Conservation (phyloP, 2,113 vertebrate genomes). For the Malurus alboscapulatus region DNA sequence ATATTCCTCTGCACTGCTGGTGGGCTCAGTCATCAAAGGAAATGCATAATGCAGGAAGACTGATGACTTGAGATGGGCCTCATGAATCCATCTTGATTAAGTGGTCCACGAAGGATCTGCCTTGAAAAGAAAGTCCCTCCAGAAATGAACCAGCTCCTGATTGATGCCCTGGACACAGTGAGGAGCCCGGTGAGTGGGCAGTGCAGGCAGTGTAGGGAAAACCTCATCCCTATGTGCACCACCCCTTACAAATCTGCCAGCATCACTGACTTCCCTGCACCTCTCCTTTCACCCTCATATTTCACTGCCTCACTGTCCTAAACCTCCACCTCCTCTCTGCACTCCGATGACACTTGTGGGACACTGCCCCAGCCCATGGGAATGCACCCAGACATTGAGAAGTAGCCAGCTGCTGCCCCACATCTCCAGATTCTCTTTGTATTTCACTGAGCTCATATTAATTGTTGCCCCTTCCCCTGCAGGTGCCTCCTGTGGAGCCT, state of each 20-base stretch:
- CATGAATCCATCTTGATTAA: constrained; percentile 57
- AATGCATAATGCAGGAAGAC: constrained; percentile 54
- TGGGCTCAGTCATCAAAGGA: constrained; percentile 34
- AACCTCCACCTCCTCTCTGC: background rate
- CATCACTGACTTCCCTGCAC: background rate
- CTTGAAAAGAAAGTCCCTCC: constrained; percentile 7
- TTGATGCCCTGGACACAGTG: background rate
- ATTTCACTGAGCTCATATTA: background rate
- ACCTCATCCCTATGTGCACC: background rate
- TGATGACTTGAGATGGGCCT: constrained; percentile 47
- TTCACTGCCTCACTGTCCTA: background rate
- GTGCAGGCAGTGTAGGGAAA: background rate
- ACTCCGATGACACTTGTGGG: background rate
- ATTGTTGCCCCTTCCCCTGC: background rate
- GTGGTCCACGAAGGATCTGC: background rate
- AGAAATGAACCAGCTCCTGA: background rate
- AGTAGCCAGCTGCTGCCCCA: background rate
- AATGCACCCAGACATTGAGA: accelerated
- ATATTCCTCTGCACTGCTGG: constrained; percentile 23
- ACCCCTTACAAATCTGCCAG: background rate
- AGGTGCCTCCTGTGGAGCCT: background rate
- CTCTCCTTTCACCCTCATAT: background rate
- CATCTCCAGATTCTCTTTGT: background rate
- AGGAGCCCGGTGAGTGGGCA: background rate
- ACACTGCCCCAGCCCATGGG: background rate